A percentile compares a stretch with the other conserved stretches of the same genome.
Conservation (phyloP, 2,888 invertebrate species). For the Pyrgus malvae region DNA sequence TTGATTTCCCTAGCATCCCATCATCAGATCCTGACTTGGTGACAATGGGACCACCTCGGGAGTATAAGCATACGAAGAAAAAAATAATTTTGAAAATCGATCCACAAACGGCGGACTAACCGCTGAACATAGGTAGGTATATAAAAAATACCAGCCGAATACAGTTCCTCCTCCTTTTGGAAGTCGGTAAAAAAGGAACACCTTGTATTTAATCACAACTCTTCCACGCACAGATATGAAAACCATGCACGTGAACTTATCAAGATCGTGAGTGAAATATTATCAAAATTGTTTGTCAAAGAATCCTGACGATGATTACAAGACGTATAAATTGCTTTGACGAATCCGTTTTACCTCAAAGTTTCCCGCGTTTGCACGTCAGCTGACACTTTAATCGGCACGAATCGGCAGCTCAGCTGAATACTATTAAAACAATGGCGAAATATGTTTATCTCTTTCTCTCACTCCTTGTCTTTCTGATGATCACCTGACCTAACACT, state of each 20-base stretch:
- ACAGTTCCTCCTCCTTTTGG: no score
- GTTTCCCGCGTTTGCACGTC: slow-evolving; percentile 29
- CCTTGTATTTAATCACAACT: slow-evolving; percentile 1
- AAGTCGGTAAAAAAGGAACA: background rate
- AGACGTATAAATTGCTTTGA: background rate
- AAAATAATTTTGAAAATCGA: no score
- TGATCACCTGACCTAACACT: slow-evolving; percentile 43
- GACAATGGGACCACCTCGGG: no score
- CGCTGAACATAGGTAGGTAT: no score
- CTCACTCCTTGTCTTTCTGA: slow-evolving; percentile 42
- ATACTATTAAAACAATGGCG: background rate
- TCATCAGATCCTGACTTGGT: no score
- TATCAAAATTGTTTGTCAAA: background rate
- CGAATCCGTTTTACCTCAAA: slow-evolving; percentile 1
- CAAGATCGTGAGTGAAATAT: background rate
- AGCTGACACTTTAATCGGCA: slow-evolving; percentile 42
- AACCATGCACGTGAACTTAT: slow-evolving; percentile 1
- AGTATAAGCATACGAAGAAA: no score
- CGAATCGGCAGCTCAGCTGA: slow-evolving; percentile 43
- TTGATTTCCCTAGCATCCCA: no score
- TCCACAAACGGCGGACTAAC: no score
- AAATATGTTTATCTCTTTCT: slow-evolving; percentile 43
- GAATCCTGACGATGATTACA: slow-evolving; percentile 3
- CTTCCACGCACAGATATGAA: no score
- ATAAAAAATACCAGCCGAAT: no score